A percentile compares a stretch with the other conserved stretches of the same genome.
phyloP scores from a whole-genome alignment of 35 echinoderm and acorn worm species.

The Heliocidaris tuberculata region DNA sequence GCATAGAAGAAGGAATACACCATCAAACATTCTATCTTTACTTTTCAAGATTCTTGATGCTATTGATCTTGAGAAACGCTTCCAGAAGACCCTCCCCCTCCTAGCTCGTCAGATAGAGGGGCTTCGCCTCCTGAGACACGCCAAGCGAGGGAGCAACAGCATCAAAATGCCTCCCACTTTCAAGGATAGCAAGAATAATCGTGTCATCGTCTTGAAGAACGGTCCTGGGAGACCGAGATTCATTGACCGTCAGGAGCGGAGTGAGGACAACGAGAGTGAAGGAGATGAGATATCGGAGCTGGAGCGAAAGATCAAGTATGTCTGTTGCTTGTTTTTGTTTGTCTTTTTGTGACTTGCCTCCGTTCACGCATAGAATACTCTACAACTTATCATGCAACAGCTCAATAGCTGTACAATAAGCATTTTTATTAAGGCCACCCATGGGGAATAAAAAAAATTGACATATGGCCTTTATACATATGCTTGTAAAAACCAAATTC shows the following conservation, averaged over 20 bases:
- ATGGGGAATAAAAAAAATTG: too few species aligned
- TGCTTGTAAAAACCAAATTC: neutral
- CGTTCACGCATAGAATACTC: too few species aligned
- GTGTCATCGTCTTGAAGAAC: conserved; percentile 64
- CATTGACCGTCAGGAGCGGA: neutral
- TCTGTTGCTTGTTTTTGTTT: neutral
- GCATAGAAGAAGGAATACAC: too few species aligned
- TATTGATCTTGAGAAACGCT: conserved; percentile 78
- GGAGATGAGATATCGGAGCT: conserved; percentile 90
- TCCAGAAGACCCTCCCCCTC: conserved; percentile 85
- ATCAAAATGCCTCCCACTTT: conserved; percentile 37
- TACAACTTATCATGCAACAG: too few species aligned
- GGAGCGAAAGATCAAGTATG: conserved; percentile 92
- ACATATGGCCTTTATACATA: too few species aligned
- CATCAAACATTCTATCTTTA: neutral
- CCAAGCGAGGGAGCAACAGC: conserved; percentile 42
- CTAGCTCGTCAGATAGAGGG: conserved; percentile 78
- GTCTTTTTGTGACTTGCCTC: neutral
- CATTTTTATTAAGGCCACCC: too few species aligned
- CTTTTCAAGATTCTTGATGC: conserved; percentile 82
- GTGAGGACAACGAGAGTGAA: conserved; percentile 64
- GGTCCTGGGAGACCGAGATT: conserved; percentile 19
- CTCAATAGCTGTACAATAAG: too few species aligned
- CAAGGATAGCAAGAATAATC: conserved; percentile 39
- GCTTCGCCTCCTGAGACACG: conserved; percentile 62